phyloP scores from a whole-genome alignment of 1,140 invertebrate species.

The Vollenhovia emeryi region DNA sequence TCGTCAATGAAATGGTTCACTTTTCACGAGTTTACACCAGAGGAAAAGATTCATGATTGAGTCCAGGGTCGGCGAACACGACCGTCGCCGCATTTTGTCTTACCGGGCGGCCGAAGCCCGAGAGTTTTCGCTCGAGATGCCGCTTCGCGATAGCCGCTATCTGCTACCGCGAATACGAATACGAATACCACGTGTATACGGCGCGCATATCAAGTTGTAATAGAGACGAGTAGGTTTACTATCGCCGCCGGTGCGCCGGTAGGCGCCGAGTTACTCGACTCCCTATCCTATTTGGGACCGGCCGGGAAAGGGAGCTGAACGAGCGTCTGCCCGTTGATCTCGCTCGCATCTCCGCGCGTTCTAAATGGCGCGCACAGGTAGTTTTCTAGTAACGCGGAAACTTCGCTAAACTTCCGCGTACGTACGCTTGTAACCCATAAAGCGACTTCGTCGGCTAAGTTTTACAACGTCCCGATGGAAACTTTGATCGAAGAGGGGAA shows the following conservation, averaged over 20 bases:
- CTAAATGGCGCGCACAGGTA: constrained; percentile 18
- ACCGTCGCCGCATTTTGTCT: constrained; percentile 30
- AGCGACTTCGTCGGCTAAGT: neutral
- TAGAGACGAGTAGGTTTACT: constrained; percentile 57
- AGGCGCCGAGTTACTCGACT: constrained; percentile 49
- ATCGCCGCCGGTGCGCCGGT: neutral
- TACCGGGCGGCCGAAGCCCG: neutral
- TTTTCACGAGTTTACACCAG: too few species aligned
- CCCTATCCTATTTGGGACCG: constrained; percentile 37
- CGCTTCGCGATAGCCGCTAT: constrained; percentile 37
- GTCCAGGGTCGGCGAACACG: neutral
- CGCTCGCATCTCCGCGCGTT: constrained; percentile 18
- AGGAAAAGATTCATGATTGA: too few species aligned
- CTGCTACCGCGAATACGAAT: constrained; percentile 41
- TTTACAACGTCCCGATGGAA: neutral
- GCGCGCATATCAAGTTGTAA: constrained; percentile 45
- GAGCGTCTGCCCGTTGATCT: constrained; percentile 43
- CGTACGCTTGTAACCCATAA: neutral
- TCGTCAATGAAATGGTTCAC: too few species aligned
- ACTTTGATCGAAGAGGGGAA: constrained; percentile 14
- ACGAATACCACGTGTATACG: constrained; percentile 11
- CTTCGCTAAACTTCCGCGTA: constrained; percentile 34
- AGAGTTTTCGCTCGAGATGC: constrained; percentile 49
- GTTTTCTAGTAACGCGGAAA: constrained; percentile 35
- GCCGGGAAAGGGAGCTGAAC: constrained; percentile 20